These are phyloP conservation scores for Corythoichthys intestinalis DNA, from an alignment of 2,113 vertebrate species.

Conservation along the genomic window DNA sequence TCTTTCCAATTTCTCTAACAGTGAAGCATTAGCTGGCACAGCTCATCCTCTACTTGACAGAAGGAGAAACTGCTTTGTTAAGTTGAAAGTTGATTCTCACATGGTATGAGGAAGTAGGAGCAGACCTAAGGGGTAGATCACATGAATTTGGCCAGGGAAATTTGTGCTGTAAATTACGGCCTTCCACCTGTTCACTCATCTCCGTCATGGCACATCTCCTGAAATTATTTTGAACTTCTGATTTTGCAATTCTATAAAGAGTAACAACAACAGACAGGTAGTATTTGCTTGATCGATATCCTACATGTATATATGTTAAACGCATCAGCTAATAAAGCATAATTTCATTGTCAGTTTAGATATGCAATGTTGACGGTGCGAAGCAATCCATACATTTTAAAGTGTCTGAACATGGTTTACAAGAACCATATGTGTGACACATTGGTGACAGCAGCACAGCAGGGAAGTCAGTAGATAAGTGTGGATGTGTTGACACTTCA, in stretches of 20 bases:
- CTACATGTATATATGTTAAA: background rate
- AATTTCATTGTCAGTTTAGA: background rate
- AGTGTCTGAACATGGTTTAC: background rate
- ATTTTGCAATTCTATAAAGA: background rate
- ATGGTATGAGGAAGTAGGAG: too few relatives aligned
- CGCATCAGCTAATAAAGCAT: background rate
- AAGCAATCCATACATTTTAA: background rate
- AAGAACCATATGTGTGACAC: background rate
- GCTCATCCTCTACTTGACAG: too few relatives aligned
- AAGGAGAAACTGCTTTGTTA: too few relatives aligned
- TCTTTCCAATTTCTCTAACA: too few relatives aligned
- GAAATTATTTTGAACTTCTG: background rate
- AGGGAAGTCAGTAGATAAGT: slow-evolving; percentile 5
- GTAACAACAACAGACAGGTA: background rate
- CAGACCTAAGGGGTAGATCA: too few relatives aligned
- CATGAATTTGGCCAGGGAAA: too few relatives aligned
- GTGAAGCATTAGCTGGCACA: too few relatives aligned
- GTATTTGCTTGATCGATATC: background rate
- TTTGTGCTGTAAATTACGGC: too few relatives aligned
- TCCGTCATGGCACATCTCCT: too few relatives aligned
- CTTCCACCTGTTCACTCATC: too few relatives aligned
- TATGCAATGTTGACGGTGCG: background rate
- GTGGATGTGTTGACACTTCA: slow-evolving; percentile 31
- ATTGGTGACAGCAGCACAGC: slow-evolving; percentile 1
- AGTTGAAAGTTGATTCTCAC: too few relatives aligned